phyloP scores from a whole-genome alignment of 1,140 invertebrate genomes.

The Drosophila grimshawi region DNA sequence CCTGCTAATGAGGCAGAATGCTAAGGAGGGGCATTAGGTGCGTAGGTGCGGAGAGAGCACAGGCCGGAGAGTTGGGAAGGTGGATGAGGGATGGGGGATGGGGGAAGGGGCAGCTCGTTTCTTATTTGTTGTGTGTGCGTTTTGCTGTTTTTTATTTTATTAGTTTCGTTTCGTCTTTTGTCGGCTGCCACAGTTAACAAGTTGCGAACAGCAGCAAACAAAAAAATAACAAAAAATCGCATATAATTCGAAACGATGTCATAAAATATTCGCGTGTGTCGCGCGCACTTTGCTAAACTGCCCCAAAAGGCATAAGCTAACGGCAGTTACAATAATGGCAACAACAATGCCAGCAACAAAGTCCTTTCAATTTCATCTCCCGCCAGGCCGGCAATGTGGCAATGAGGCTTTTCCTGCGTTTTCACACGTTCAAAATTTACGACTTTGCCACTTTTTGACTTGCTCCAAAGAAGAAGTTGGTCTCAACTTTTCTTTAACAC shows the following conservation, averaged over 20 bases:
- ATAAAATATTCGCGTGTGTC: slow-evolving; percentile 79
- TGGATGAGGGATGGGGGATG: slow-evolving; percentile 33
- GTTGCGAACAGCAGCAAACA: slow-evolving; percentile 54
- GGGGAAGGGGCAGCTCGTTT: slow-evolving; percentile 73
- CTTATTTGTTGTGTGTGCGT: slow-evolving; percentile 47
- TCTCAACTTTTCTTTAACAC: slow-evolving; percentile 40
- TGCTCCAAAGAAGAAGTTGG: slow-evolving; percentile 26
- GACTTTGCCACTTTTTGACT: slow-evolving; percentile 56
- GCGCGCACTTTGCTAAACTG: slow-evolving; percentile 58
- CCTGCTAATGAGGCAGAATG: slow-evolving; percentile 67
- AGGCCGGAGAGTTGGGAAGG: slow-evolving; percentile 45
- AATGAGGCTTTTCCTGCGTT: slow-evolving; percentile 81
- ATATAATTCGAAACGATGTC: slow-evolving; percentile 74
- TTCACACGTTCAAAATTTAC: slow-evolving; percentile 82
- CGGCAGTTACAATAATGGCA: slow-evolving; percentile 48
- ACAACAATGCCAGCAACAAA: slow-evolving; percentile 65
- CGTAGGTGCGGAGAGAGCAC: slow-evolving; percentile 1
- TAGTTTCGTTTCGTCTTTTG: slow-evolving; percentile 62
- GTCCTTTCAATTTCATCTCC: slow-evolving; percentile 67
- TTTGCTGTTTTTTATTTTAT: slow-evolving; percentile 43
- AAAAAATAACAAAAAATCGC: slow-evolving; percentile 40
- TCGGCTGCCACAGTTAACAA: slow-evolving; percentile 65
- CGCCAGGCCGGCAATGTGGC: slow-evolving; percentile 71
- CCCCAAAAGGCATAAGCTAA: slow-evolving; percentile 52
- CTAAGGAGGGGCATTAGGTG: background rate